Conservation (phyloP, 2,797 vertebrate genomes). For the Monodelphis domestica region DNA sequence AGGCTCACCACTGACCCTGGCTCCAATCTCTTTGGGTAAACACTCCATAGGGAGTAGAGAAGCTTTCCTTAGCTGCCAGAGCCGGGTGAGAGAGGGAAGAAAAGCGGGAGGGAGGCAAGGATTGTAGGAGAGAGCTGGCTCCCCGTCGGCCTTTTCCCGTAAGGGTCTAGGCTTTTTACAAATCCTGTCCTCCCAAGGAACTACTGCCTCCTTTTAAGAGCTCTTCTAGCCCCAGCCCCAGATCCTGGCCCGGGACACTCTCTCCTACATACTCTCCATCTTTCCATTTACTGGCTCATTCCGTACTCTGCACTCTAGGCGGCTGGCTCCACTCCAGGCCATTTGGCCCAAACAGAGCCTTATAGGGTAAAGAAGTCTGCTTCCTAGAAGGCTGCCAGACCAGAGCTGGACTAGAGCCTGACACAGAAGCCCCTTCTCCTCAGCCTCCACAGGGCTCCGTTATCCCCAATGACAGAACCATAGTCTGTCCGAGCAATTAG, state of each 20-base stretch:
- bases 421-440: constrained; percentile 29
- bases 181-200: not conserved
- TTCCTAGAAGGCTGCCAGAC: constrained; percentile 69
- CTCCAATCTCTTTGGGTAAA: not conserved
- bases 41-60: constrained; percentile 17
- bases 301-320: constrained; percentile 15
- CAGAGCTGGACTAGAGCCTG: constrained; percentile 61
- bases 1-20: not conserved
- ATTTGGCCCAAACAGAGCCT: constrained; percentile 83
- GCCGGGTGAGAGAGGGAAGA: not conserved
- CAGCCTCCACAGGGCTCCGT: not conserved
- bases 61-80: constrained; percentile 60
- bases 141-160: not conserved
- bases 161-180: not conserved
- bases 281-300: constrained; percentile 31
- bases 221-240: not conserved
- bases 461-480: not conserved
- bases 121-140: constrained; percentile 25
- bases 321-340: constrained; percentile 67
- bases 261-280: constrained; percentile 49
- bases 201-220: not conserved
- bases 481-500: not conserved
- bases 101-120: not conserved
- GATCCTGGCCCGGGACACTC: constrained; percentile 9
- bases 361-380: constrained; percentile 86